phyloP scores from a whole-genome alignment of 1,140 invertebrate species.

The Coelopa frigida region DNA sequence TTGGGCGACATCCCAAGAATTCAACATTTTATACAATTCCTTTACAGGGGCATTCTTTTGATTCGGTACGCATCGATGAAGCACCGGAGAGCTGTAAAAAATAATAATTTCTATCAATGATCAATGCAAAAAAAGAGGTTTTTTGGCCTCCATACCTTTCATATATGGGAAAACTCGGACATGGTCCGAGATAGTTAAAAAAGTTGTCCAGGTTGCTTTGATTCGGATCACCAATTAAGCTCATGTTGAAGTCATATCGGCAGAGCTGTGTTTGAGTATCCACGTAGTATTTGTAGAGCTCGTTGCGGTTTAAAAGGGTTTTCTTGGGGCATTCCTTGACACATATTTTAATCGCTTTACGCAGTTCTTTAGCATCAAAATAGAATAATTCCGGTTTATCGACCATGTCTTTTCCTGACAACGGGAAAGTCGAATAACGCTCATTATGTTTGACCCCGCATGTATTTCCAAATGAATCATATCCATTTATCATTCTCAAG shows the following conservation, averaged over 20 bases:
- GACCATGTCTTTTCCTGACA: slow-evolving; percentile 73
- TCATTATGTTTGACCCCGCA: slow-evolving; percentile 78
- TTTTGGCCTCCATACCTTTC: slow-evolving; percentile 45
- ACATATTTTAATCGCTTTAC: slow-evolving; percentile 77
- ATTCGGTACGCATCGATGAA: slow-evolving; percentile 82
- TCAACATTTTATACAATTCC: slow-evolving; percentile 71
- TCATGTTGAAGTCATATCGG: slow-evolving; percentile 61
- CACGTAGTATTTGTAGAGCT: slow-evolving; percentile 68
- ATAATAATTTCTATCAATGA: background rate
- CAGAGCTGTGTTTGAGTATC: slow-evolving; percentile 67
- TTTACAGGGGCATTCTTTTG: slow-evolving; percentile 45
- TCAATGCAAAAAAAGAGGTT: background rate
- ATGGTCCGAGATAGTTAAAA: slow-evolving; percentile 59
- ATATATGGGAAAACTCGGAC: slow-evolving; percentile 64
- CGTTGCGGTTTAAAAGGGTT: slow-evolving; percentile 55
- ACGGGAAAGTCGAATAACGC: slow-evolving; percentile 61
- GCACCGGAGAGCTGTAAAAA: slow-evolving; percentile 55
- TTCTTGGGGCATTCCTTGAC: slow-evolving; percentile 77
- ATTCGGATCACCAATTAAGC: slow-evolving; percentile 34
- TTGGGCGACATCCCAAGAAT: slow-evolving; percentile 80
- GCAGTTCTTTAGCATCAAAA: slow-evolving; percentile 69
- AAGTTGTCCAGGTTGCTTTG: slow-evolving; percentile 47
- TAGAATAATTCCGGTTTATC: slow-evolving; percentile 79
- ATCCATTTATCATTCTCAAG: slow-evolving; percentile 79
- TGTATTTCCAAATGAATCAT: slow-evolving; percentile 93